These are phyloP conservation scores for Tanytarsus gracilentus DNA, from an alignment of 2,888 invertebrate genomes.

Conservation along the genomic window DNA sequence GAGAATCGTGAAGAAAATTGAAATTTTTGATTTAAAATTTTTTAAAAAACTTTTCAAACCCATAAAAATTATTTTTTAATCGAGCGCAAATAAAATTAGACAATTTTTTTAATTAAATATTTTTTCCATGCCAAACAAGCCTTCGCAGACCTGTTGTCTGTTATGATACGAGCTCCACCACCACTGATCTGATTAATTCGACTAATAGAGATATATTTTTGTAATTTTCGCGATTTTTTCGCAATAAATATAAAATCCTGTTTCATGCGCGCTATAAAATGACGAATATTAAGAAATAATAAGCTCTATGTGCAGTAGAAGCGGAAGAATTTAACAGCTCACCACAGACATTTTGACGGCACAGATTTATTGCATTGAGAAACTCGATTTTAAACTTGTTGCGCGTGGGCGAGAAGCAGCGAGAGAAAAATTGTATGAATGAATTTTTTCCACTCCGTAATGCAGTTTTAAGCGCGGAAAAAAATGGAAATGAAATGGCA, in stretches of 20 bases:
- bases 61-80: too few species aligned
- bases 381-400: conserved; percentile 4
- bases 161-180: too few species aligned
- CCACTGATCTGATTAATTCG: conserved; percentile 20
- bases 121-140: too few species aligned
- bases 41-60: too few species aligned
- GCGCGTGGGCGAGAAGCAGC: conserved; percentile 2
- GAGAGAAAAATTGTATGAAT: conserved; percentile 24
- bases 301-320: neutral
- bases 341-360: conserved; percentile 20
- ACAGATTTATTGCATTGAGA: conserved; percentile 23
- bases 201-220: conserved; percentile 23
- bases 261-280: neutral
- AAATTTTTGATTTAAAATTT: too few species aligned
- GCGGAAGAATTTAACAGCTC: conserved; percentile 10
- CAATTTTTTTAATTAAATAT: too few species aligned
- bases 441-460: conserved; percentile 4
- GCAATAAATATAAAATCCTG: too few species aligned
- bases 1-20: neutral
- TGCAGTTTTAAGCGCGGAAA: conserved; percentile 3
- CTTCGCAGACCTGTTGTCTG: conserved; percentile 22
- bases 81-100: too few species aligned
- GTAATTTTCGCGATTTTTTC: too few species aligned
- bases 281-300: too few species aligned
- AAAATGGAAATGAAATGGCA: neutral